Base-by-base conservation (phyloP, 2,797 vertebrate species). In the Gymnothorax reevesii region DNA sequence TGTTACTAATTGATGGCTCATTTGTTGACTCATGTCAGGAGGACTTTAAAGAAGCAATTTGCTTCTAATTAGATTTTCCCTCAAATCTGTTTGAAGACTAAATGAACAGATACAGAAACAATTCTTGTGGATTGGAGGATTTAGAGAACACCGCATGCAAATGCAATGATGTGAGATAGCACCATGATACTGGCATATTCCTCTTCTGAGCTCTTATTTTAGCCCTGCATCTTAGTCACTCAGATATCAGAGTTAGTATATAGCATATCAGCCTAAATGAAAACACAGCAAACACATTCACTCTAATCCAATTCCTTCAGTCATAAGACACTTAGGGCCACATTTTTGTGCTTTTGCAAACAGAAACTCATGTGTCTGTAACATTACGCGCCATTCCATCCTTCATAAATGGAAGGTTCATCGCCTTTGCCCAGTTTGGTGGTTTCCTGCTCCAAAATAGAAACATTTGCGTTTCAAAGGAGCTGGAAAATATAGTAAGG, bases 21-120 rank as follows among this genome's bases (percentile, higher is more conserved):
- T 77, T 77, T 77, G 33, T 77, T 77, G 73, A 77, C 73, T 77
- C 73, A 49, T 20, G 33, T 42, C 33, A 77, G 73, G 62, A 64
- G 5, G 73, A 17, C 12, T 7, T 77, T 77, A 42, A 42, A 77
- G 1, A 4, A 42, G 33, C 52, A 12, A 77, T 77, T 17, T 77
- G 73, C 73, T 77, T 77, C 33, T 77, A 33, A 77, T 77, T 42
- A 52, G 33, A 77, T 77, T 17, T 49, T 20, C 12, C 33, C 7
- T 33, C 73, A 20, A 80, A 22, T 80, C 49, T 80, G 77, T 80
- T 55, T 54, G 49, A 80, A 22, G 20, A 54, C 49, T n/a, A 22
- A n/a, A 7, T 20, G 8, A 80, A 49, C 73, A 49, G 73, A 77
- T 15, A 77, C 73, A 42, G 12, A 54, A 80, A 80, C 20, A 80